Percentiles rank a stretch among this genome's conserved stretches.
Conservation (phyloP, 2,797 vertebrate species). For the Megalops cyprinoides region DNA sequence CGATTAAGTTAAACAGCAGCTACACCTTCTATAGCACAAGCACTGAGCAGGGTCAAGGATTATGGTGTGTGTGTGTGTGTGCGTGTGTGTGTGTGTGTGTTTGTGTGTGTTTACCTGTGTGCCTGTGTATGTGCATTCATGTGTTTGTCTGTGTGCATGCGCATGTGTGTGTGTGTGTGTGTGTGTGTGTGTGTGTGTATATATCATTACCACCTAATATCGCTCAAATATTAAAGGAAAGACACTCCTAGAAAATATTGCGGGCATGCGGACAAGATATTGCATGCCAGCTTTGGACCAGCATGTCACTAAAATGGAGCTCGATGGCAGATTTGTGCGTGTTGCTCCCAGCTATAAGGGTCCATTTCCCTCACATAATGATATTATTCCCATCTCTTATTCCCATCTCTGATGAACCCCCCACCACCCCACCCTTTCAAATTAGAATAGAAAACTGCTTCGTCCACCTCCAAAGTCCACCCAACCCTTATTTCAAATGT, state of each 20-base stretch:
- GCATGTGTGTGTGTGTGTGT: slow-evolving; percentile 4
- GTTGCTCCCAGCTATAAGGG: not conserved
- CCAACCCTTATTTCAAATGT: not conserved
- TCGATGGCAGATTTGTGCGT: not conserved
- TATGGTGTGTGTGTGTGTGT: too few relatives aligned
- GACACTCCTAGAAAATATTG: slow-evolving; percentile 33
- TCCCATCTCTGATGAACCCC: not conserved
- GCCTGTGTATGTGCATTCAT: not conserved
- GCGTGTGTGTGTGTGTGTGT: slow-evolving; percentile 15
- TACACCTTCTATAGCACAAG: too few relatives aligned
- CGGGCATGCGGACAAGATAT: slow-evolving; percentile 63
- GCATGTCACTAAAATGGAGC: slow-evolving; percentile 40
- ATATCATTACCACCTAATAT: slow-evolving; percentile 2
- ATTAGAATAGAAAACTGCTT: not conserved
- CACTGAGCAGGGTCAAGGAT: not conserved
- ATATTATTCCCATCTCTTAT: not conserved
- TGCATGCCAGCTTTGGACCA: slow-evolving; percentile 52
- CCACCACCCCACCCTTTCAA: not conserved
- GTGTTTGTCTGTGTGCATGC: not conserved
- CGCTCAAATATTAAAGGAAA: slow-evolving; percentile 47
- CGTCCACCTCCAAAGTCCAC: not conserved
- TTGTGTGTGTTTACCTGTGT: slow-evolving; percentile 3
- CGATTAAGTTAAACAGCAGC: not conserved
- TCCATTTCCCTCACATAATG: slow-evolving; percentile 14
- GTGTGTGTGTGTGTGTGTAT: not conserved